phyloP scores from a whole-genome alignment of 2,113 vertebrate species.

The Fulica atra region DNA sequence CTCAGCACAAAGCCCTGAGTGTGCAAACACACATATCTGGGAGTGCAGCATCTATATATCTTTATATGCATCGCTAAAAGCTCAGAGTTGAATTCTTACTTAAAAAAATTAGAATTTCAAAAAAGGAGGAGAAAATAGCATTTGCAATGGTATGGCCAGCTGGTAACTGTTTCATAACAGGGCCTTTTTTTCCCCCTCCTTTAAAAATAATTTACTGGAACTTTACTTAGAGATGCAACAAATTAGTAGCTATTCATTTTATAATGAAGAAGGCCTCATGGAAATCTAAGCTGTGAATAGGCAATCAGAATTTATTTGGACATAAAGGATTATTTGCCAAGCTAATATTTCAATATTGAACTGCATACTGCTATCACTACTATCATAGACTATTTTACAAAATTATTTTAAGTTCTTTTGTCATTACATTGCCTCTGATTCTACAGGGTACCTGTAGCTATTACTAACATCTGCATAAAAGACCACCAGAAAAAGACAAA shows the following conservation, averaged over 20 bases:
- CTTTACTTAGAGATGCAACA: constrained; percentile 72
- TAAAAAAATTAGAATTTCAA: constrained; percentile 59
- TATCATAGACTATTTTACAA: neutral
- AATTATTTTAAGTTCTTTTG: neutral
- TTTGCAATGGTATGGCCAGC: constrained; percentile 57
- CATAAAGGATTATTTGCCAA: constrained; percentile 66
- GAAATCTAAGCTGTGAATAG: constrained; percentile 73
- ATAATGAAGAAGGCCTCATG: constrained; percentile 73
- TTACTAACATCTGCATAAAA: neutral
- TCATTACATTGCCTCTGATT: neutral
- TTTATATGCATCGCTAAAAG: neutral
- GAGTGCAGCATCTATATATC: neutral
- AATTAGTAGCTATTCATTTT: constrained; percentile 79
- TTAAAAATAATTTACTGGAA: constrained; percentile 68
- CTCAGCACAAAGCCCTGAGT: neutral
- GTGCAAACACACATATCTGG: neutral
- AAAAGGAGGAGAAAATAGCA: constrained; percentile 64
- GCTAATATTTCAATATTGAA: constrained; percentile 73
- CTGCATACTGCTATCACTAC: constrained; percentile 15
- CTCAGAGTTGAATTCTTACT: constrained; percentile 1
- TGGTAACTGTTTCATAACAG: constrained; percentile 68
- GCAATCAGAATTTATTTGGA: constrained; percentile 76
- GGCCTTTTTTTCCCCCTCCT: constrained; percentile 18
- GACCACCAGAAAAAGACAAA: neutral
- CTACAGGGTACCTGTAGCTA: neutral